These are phyloP conservation scores for Cepphus grylle DNA, from an alignment of 2,113 vertebrate species.

Conservation along the genomic window DNA sequence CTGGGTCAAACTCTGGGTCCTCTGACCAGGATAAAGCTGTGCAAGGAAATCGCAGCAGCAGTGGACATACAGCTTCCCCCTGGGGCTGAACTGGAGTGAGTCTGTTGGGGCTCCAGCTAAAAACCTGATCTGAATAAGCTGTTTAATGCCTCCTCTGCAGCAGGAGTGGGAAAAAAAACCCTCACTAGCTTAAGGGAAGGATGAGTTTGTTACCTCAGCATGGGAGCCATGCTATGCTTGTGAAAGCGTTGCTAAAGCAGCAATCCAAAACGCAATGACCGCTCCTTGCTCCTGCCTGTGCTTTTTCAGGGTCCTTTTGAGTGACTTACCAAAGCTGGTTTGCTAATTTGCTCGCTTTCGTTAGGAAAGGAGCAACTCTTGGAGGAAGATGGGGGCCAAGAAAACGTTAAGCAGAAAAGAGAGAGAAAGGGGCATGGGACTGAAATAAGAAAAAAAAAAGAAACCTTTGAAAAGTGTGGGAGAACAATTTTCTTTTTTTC, in stretches of 20 bases:
- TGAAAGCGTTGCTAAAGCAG: not conserved
- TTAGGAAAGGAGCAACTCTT: not conserved
- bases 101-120: not conserved
- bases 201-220: not conserved
- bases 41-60: not conserved
- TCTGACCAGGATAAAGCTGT: not conserved
- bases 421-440: not conserved
- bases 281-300: not conserved
- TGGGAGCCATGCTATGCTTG: not conserved
- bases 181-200: not conserved
- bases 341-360: not conserved
- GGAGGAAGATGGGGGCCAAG: not conserved
- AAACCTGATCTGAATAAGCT: not conserved
- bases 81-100: not conserved
- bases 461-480: not conserved
- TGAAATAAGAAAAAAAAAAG: not conserved
- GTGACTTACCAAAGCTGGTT: not conserved
- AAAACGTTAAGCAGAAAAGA: not conserved
- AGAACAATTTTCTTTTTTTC: not conserved
- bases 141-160: not conserved
- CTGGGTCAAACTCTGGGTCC: not conserved
- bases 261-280: not conserved
- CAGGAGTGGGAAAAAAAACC: not conserved
- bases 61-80: not conserved
- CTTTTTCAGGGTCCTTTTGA: not conserved